A percentile compares a stretch with the other conserved stretches of the same genome.
phyloP scores from a whole-genome alignment of 2,113 vertebrate genomes.

The Pungitius pungitius region DNA sequence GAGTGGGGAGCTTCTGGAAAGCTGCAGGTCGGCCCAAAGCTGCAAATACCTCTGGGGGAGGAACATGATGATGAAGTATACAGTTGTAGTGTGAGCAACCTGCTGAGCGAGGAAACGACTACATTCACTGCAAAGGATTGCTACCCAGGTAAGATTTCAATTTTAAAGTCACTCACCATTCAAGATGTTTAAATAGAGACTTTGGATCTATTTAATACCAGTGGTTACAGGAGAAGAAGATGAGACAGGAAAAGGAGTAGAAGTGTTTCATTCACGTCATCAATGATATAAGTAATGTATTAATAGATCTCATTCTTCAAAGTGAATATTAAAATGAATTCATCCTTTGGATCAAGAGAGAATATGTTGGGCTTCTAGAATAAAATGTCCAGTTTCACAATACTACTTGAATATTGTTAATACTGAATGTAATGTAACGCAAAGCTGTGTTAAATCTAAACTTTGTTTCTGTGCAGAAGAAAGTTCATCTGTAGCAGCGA shows the following conservation, averaged over 20 bases:
- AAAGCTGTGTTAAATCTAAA: neutral
- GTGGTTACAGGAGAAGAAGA: neutral
- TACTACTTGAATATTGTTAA: neutral
- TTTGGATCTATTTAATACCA: neutral
- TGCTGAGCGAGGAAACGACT: slow-evolving; percentile 5
- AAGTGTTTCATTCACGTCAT: neutral
- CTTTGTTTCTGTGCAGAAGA: slow-evolving; percentile 35
- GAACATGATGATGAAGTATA: slow-evolving; percentile 23
- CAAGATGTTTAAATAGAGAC: neutral
- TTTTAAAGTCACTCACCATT: neutral
- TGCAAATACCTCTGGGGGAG: slow-evolving; percentile 36
- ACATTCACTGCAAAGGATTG: slow-evolving; percentile 62
- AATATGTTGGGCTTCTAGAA: neutral
- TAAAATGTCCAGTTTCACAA: neutral
- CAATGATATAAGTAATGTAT: neutral
- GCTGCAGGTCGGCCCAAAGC: neutral
- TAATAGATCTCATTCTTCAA: neutral
- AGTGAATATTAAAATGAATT: neutral
- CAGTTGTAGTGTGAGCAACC: slow-evolving; percentile 59
- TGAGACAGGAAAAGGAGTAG: neutral
- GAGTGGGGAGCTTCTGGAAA: slow-evolving; percentile 43
- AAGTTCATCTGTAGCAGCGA: neutral
- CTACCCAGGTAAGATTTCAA: slow-evolving; percentile 50
- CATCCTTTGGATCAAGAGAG: neutral
- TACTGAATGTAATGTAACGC: neutral